Conservation (phyloP, 1,140 invertebrate species). For the Neodiprion lecontei region DNA sequence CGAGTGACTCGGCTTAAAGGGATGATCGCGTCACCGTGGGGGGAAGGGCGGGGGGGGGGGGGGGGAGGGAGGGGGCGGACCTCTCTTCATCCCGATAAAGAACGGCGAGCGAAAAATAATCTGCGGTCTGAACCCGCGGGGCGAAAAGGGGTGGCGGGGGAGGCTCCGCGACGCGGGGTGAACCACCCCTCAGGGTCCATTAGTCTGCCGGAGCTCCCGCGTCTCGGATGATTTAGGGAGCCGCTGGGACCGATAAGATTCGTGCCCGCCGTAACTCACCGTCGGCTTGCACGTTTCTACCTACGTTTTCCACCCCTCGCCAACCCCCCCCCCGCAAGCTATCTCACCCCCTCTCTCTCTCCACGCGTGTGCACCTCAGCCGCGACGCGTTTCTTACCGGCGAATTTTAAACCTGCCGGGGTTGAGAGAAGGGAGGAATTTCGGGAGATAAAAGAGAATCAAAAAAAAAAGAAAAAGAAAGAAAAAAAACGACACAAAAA, state of each 20-base stretch:
- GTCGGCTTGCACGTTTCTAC: neutral
- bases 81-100: too few relatives aligned
- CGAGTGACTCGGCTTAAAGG: too few relatives aligned
- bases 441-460: too few relatives aligned
- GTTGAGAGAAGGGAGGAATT: too few relatives aligned
- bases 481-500: too few relatives aligned
- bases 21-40: too few relatives aligned
- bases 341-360: conserved; percentile 17
- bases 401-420: too few relatives aligned
- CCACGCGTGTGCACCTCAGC: neutral
- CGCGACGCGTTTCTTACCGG: too few relatives aligned
- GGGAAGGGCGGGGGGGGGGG: too few relatives aligned
- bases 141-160: neutral
- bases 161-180: neutral
- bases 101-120: too few relatives aligned
- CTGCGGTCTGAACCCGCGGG: conserved; percentile 17
- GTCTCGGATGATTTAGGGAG: conserved; percentile 48
- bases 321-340: conserved; percentile 10
- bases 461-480: too few relatives aligned
- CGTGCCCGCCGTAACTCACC: conserved; percentile 23
- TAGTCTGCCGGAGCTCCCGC: conserved; percentile 32
- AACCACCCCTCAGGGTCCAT: conserved; percentile 33
- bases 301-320: neutral
- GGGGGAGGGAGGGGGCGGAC: too few relatives aligned
- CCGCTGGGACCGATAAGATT: conserved; percentile 52